Evolutionary conservation across 2,797 vertebrate species (phyloP).

Genomic region (Rhynchotus rufescens): DNA sequence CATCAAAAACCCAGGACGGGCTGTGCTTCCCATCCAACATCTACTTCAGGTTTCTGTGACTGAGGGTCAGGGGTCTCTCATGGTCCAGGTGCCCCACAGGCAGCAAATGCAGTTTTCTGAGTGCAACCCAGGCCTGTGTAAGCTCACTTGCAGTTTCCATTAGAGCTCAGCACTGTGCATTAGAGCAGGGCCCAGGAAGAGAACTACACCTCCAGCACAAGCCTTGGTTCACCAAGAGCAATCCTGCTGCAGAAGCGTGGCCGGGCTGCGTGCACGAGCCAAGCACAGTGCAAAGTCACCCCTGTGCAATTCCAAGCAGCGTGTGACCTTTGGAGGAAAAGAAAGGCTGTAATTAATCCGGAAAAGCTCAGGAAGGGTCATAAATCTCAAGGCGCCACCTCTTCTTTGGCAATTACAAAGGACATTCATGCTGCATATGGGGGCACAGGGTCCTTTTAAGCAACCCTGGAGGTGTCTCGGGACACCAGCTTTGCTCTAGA

Average conservation of each 20-base stretch:
- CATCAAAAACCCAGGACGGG: neutral
- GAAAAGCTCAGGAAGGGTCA: constrained; percentile 31
- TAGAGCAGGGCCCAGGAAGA: neutral
- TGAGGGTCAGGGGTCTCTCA: neutral
- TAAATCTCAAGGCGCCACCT: neutral
- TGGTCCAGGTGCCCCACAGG: neutral
- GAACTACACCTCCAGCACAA: neutral
- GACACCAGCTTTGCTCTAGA: neutral
- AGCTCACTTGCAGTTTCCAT: neutral
- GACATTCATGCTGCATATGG: neutral
- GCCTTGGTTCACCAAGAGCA: neutral
- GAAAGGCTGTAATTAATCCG: neutral
- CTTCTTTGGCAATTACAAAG: neutral
- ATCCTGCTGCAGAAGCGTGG: constrained; percentile 18
- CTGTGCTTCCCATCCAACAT: neutral
- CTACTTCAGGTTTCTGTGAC: neutral
- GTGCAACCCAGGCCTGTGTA: neutral
- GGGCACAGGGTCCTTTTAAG: neutral
- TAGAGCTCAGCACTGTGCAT: too few species aligned
- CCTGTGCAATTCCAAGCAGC: constrained; percentile 7
- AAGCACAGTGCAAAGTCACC: constrained; percentile 19
- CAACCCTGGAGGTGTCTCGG: neutral
- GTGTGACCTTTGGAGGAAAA: neutral
- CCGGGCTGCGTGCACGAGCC: neutral
- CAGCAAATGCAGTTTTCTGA: neutral